A percentile compares a stretch with the other conserved stretches of the same genome.
phyloP scores from a whole-genome alignment of 1,140 invertebrate genomes.

The Penaeus chinensis region DNA sequence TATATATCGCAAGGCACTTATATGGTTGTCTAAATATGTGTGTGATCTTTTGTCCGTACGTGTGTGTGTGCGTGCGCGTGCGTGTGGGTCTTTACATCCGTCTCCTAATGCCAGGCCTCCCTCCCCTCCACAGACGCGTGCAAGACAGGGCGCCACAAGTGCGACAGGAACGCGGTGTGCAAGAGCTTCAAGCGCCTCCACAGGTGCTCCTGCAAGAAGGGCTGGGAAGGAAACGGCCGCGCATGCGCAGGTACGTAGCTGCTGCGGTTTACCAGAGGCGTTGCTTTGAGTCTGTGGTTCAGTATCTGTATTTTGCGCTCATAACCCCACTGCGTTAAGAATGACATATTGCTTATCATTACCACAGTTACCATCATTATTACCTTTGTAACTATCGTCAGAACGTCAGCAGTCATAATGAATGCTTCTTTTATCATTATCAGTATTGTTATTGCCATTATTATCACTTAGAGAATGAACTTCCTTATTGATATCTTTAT shows the following conservation, averaged over 20 bases:
- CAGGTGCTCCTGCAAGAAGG: slow-evolving; percentile 33
- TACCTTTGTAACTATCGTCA: too few species aligned
- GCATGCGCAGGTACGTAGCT: slow-evolving; percentile 24
- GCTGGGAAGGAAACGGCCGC: slow-evolving; percentile 46
- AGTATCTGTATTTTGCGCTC: too few species aligned
- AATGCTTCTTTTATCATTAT: background rate
- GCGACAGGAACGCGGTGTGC: slow-evolving; percentile 28
- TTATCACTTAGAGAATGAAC: background rate
- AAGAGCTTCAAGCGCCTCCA: slow-evolving; percentile 37
- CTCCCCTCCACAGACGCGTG: slow-evolving; percentile 21
- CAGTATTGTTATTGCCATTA: background rate
- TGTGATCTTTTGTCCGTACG: background rate
- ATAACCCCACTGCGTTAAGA: too few species aligned
- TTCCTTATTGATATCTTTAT: background rate
- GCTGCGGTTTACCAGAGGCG: background rate
- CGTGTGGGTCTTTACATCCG: background rate
- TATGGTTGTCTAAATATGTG: background rate
- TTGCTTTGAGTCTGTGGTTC: background rate
- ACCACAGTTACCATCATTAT: too few species aligned
- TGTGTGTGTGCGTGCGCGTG: slow-evolving; percentile 27
- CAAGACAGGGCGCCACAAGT: slow-evolving; percentile 28
- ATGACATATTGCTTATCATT: too few species aligned
- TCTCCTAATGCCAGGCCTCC: background rate
- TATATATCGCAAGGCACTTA: too few species aligned
- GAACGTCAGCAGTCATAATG: background rate